Conservation (phyloP, 2,888 invertebrate genomes). For the Baronia brevicornis region DNA sequence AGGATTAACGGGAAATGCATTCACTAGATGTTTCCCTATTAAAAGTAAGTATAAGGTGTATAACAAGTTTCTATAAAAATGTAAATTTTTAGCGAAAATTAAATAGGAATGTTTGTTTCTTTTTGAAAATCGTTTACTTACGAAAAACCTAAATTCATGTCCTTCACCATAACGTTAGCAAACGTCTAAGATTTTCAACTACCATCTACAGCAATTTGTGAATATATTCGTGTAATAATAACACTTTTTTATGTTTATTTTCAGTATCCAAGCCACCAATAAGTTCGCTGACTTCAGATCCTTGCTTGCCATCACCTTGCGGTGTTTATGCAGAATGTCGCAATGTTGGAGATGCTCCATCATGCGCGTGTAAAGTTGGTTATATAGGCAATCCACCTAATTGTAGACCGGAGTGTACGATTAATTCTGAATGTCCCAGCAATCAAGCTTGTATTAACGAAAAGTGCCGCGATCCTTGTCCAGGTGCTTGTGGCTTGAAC, state of each 20-base stretch:
- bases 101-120: no score
- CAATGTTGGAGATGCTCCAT: constrained; percentile 69
- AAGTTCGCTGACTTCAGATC: constrained; percentile 50
- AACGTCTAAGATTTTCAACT: no score
- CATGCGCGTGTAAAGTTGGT: constrained; percentile 76
- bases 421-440: constrained; percentile 81
- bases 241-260: constrained; percentile 21
- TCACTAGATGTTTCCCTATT: constrained; percentile 80
- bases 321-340: constrained; percentile 79
- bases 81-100: constrained; percentile 1
- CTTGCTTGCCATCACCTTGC: constrained; percentile 82
- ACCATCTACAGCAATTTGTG: neutral
- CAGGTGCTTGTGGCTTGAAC: constrained; percentile 78
- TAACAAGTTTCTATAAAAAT: constrained; percentile 4
- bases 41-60: constrained; percentile 48
- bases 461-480: constrained; percentile 80
- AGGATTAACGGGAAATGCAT: constrained; percentile 84
- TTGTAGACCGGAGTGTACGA: constrained; percentile 81
- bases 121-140: no score
- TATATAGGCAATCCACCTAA: constrained; percentile 80
- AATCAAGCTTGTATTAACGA: constrained; percentile 79
- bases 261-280: constrained; percentile 49
- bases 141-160: no score
- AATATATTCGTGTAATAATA: neutral
- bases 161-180: no score